Base-by-base conservation (phyloP, 1,140 invertebrate genomes). In the Neoseiulus cucumeris region DNA sequence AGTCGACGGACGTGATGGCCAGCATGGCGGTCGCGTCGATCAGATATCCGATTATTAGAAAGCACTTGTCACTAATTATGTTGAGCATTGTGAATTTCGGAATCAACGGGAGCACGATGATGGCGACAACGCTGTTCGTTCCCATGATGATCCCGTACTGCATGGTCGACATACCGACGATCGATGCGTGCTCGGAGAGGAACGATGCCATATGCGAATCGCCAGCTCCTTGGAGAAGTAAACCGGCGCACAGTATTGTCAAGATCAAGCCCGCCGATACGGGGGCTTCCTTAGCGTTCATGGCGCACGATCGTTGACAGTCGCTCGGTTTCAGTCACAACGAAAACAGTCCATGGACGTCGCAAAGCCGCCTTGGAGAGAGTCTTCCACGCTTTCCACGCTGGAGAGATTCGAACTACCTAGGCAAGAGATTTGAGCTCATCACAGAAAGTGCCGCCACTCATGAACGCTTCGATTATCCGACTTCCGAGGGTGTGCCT, bases 201-300 rank as follows among this genome's bases (percentile, higher is more conserved):
- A 59, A 59, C 51, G 51, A 59, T 9, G 51, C 51, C 51, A 59
- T 59, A 9, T 59, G 51, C 22, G 51, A 59, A 25, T 59, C 51
- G 33, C 51, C 51, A 2, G 51, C 51, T 59, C 51, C 51, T 9
- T 59, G 51, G 22, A 59, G 51, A 14, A 59, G 33, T 33, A 59
- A 25, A 14, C 51, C 51, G 22, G 33, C 51, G 51, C 51, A 59
- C 14, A 59, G 22, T 18, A 59, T 25, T 4, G 25, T 33, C 25
- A 59, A 33, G 12, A 33, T 59, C 51, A 1, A 25, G 22, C 17
- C 33, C 51, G 22, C 25, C 22, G 14, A 17, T 59, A 33, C 14
- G 12, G 25, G 51, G 51, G 25, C 25, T 59, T 59, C 9, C 51
- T 59, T 59, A 9, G 33, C 9, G 9, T 39, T 39, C 33, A 39